Evolutionary conservation across 2,888 invertebrate genomes (phyloP).

Genomic region (Philonicus albiceps): DNA sequence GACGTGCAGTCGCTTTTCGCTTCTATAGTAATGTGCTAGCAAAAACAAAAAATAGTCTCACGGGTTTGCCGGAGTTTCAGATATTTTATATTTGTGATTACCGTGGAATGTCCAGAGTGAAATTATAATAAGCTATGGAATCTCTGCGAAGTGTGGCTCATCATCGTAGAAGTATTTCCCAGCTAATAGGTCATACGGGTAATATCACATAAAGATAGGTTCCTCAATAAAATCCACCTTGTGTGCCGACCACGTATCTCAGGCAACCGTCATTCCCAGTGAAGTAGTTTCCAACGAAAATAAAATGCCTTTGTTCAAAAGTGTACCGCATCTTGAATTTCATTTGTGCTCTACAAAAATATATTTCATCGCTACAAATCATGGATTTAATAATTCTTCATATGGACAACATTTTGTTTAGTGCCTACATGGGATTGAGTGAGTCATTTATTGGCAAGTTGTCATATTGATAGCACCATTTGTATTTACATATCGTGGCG

Average conservation of each 20-base stretch:
- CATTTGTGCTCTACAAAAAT: neutral
- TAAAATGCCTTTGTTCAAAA: neutral
- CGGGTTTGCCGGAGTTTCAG: neutral
- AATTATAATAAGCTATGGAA: neutral
- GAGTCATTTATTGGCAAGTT: neutral
- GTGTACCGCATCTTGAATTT: neutral
- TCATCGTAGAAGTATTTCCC: constrained; percentile 63
- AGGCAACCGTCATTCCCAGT: neutral
- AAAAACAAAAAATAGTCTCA: neutral
- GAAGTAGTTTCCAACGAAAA: neutral
- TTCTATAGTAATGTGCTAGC: neutral
- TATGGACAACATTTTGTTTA: neutral
- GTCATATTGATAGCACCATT: neutral
- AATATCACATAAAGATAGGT: constrained; percentile 57
- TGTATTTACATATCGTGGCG: neutral
- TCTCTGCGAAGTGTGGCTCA: constrained; percentile 47
- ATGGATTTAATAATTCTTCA: neutral
- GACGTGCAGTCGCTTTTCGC: neutral
- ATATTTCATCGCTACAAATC: neutral
- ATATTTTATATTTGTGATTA: neutral
- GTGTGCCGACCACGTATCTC: neutral
- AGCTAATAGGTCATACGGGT: constrained; percentile 56
- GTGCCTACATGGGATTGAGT: neutral
- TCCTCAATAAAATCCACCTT: neutral
- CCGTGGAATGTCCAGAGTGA: neutral